Percentiles rank a stretch among this genome's conserved stretches.
These are phyloP conservation scores for Thereva unica DNA, from an alignment of 2,888 invertebrate genomes.

Conservation along the genomic window DNA sequence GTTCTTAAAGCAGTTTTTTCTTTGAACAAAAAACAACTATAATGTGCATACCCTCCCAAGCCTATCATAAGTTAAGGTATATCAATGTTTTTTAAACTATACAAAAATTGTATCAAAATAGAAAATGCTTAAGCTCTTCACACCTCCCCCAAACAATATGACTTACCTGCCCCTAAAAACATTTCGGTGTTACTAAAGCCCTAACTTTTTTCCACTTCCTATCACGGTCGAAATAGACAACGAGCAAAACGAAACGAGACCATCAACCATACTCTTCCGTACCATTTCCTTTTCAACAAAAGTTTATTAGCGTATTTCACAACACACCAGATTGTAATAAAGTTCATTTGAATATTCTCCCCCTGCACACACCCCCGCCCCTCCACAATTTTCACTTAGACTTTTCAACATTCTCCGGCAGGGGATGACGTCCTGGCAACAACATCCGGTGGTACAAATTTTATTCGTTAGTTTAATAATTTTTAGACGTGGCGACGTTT, in stretches of 20 bases:
- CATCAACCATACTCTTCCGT: constrained; percentile 30
- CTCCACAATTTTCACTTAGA: background rate
- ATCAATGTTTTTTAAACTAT: no score
- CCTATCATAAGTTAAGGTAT: no score
- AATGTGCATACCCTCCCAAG: no score
- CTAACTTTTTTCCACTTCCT: background rate
- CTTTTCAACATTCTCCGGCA: background rate
- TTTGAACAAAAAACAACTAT: no score
- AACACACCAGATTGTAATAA: constrained; percentile 40
- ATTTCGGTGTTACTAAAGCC: no score
- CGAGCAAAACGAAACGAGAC: background rate
- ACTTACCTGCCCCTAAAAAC: background rate
- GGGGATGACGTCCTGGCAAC: constrained; percentile 20
- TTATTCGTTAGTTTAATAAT: constrained; percentile 34
- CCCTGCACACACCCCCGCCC: background rate
- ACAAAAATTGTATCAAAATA: no score
- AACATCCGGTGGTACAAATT: constrained; percentile 35
- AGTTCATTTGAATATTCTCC: constrained; percentile 41
- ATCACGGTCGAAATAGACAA: constrained; percentile 3
- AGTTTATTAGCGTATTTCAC: constrained; percentile 40
- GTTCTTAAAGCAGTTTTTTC: no score
- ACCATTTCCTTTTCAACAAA: constrained; percentile 28
- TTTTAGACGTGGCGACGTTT: constrained; percentile 27
- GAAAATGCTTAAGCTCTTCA: no score
- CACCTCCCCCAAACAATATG: background rate